A percentile compares a stretch with the other conserved stretches of the same genome.
Conservation (phyloP, 2,797 vertebrate species). For the Knipowitschia caucasica region DNA sequence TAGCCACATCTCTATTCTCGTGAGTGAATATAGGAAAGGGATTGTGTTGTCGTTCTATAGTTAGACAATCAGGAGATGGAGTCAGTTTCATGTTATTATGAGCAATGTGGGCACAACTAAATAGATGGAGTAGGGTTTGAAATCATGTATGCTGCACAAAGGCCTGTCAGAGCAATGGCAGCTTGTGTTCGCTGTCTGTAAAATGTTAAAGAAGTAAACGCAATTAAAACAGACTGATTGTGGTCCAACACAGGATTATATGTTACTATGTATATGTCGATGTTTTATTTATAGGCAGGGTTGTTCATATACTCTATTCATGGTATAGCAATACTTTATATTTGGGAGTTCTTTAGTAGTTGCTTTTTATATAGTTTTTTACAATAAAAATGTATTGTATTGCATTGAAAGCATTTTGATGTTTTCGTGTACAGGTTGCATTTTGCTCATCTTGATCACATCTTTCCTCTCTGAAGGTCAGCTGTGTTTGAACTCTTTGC, state of each 20-base stretch:
- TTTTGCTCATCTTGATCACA: slow-evolving; percentile 14
- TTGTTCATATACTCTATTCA: not conserved
- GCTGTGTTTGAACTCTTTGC: not conserved
- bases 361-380: not conserved
- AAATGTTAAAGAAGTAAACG: not conserved
- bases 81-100: slow-evolving; percentile 19
- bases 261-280: not conserved
- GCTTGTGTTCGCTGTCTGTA: slow-evolving; percentile 1
- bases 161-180: not conserved
- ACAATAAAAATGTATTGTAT: too few relatives aligned
- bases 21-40: slow-evolving; percentile 13
- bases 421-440: too few relatives aligned
- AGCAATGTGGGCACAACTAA: slow-evolving; percentile 17
- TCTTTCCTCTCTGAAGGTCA: slow-evolving; percentile 15
- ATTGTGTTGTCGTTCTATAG: slow-evolving; percentile 45
- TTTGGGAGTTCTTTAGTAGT: not conserved
- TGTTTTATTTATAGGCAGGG: not conserved
- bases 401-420: too few relatives aligned
- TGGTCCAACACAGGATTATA: slow-evolving; percentile 1
- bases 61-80: slow-evolving; percentile 15
- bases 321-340: not conserved
- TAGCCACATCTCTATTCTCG: slow-evolving; percentile 21
- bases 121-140: slow-evolving; percentile 16
- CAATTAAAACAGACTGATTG: not conserved
- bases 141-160: slow-evolving; percentile 2